Evolutionary conservation across 1,140 invertebrate species (phyloP).

Genomic region (Drosophila nannoptera): DNA sequence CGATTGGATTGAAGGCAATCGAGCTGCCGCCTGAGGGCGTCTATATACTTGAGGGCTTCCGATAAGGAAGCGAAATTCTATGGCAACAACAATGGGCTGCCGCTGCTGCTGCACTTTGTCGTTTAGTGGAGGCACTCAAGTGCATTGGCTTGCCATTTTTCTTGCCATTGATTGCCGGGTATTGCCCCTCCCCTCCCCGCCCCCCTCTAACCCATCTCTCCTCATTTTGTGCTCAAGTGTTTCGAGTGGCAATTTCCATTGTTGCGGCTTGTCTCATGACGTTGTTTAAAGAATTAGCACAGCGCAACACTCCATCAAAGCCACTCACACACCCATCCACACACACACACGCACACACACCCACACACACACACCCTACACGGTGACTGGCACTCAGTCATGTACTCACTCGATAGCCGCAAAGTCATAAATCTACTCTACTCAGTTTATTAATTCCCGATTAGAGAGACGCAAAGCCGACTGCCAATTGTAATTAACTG

Average conservation of each 20-base stretch:
- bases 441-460: conserved; percentile 72
- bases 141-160: conserved; percentile 47
- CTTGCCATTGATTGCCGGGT: conserved; percentile 17
- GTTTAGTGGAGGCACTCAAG: conserved; percentile 55
- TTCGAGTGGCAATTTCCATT: conserved; percentile 60
- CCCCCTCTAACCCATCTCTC: too few relatives aligned
- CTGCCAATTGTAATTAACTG: conserved; percentile 71
- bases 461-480: conserved; percentile 45
- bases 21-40: not conserved
- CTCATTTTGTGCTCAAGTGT: conserved; percentile 24
- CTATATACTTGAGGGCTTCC: conserved; percentile 51
- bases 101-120: conserved; percentile 40
- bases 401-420: not conserved
- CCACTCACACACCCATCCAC: too few relatives aligned
- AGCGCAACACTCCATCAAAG: conserved; percentile 37
- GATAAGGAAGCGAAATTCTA: conserved; percentile 75
- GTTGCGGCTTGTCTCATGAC: conserved; percentile 38
- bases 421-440: conserved; percentile 60
- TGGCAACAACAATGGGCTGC: conserved; percentile 62
- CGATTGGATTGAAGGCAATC: not conserved
- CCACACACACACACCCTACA: too few relatives aligned
- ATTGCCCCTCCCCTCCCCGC: not conserved
- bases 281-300: conserved; percentile 41
- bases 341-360: too few relatives aligned
- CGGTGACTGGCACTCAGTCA: not conserved